Percentiles rank a stretch among this genome's conserved stretches.
Conservation (phyloP, 2,113 vertebrate species). For the Orcinus orca region DNA sequence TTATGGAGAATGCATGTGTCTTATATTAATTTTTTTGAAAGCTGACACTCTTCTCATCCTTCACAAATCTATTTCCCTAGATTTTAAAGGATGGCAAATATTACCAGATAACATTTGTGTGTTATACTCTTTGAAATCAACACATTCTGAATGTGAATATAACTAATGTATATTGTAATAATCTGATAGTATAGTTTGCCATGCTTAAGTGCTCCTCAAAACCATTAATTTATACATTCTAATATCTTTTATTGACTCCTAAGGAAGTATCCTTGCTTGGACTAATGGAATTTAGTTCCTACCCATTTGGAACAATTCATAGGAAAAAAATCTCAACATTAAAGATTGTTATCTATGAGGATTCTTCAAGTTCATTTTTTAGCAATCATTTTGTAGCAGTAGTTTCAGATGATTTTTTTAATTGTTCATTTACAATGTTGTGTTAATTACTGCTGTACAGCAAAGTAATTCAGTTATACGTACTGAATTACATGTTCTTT, state of each 20-base stretch:
- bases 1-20: neutral
- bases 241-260: neutral
- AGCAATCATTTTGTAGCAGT: neutral
- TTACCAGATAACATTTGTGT: neutral
- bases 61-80: neutral
- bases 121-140: neutral
- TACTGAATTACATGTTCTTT: neutral
- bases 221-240: neutral
- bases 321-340: neutral
- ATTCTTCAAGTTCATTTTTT: constrained; percentile 32
- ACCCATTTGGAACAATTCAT: neutral
- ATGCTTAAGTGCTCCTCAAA: neutral
- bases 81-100: neutral
- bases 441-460: neutral
- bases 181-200: neutral
- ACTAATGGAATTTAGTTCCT: neutral
- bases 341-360: neutral
- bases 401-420: neutral
- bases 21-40: constrained; percentile 44
- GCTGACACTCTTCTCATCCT: neutral
- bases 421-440: neutral
- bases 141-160: neutral
- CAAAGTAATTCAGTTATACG: neutral
- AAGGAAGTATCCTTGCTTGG: neutral
- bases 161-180: neutral